Conservation (phyloP, 2,888 invertebrate species). For the Congeria kusceri region DNA sequence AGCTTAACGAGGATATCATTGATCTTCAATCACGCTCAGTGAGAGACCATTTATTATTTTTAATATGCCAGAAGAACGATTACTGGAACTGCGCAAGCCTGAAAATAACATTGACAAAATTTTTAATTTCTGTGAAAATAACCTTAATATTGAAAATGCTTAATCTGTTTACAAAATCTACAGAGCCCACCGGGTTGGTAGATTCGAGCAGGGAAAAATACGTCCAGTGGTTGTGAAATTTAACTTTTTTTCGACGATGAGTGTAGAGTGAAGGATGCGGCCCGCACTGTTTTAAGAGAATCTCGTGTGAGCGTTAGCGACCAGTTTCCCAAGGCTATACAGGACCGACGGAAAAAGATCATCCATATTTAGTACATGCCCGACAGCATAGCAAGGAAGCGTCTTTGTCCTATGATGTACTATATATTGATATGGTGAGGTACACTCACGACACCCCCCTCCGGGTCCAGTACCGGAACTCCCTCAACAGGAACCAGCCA, state of each 20-base stretch:
- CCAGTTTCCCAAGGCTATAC: slow-evolving; percentile 25
- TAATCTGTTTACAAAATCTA: neutral
- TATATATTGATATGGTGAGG: slow-evolving; percentile 59
- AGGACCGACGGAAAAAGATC: slow-evolving; percentile 13
- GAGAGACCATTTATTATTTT: neutral
- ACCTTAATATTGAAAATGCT: neutral
- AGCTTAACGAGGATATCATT: neutral
- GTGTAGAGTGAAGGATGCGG: neutral
- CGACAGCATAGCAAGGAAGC: slow-evolving; percentile 3
- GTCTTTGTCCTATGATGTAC: neutral
- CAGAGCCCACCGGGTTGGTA: slow-evolving; percentile 13
- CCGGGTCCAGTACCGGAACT: slow-evolving; percentile 5
- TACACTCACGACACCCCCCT: slow-evolving; percentile 7
- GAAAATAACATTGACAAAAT: neutral
- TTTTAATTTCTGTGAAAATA: neutral
- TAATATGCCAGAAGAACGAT: neutral
- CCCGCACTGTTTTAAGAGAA: neutral
- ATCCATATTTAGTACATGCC: slow-evolving; percentile 7
- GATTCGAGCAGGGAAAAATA: neutral
- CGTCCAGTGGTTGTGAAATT: neutral
- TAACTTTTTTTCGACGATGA: neutral
- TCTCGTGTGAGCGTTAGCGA: slow-evolving; percentile 12
- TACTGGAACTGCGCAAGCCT: neutral
- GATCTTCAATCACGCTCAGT: neutral
- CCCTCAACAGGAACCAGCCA: neutral